Percentiles rank a stretch among this genome's conserved stretches.
These are phyloP conservation scores for Tinea semifulvella DNA, from an alignment of 2,888 invertebrate species.

Conservation along the genomic window DNA sequence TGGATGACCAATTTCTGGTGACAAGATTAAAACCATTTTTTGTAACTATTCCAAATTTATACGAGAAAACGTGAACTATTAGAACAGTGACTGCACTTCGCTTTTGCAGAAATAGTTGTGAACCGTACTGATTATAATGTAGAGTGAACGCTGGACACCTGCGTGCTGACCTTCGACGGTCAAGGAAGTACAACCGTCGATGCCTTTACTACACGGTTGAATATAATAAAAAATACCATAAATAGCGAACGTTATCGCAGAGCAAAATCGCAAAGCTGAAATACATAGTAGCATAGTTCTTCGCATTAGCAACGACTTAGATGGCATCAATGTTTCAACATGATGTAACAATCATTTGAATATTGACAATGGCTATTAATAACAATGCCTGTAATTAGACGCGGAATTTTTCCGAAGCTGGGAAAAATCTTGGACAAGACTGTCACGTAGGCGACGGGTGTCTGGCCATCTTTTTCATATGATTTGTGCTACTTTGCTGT, in stretches of 20 bases:
- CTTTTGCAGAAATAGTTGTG: not conserved
- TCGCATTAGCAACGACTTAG: conserved; percentile 2
- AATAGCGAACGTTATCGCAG: conserved; percentile 17
- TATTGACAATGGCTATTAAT: conserved; percentile 53
- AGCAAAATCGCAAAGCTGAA: conserved; percentile 14
- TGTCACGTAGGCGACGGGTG: conserved; percentile 15
- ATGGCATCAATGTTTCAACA: conserved; percentile 21
- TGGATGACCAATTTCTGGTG: not conserved
- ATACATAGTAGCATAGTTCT: conserved; percentile 2
- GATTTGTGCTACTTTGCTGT: conserved; percentile 16
- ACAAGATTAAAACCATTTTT: not conserved
- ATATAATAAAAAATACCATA: conserved; percentile 18
- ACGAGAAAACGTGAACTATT: too few relatives aligned
- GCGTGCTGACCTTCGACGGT: conserved; percentile 50
- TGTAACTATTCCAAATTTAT: too few relatives aligned
- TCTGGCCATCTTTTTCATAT: conserved; percentile 11
- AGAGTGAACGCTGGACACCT: conserved; percentile 20
- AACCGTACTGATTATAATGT: conserved; percentile 1
- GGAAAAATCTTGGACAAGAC: conserved; percentile 13
- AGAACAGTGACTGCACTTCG: not conserved
- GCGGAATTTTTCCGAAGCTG: conserved; percentile 27
- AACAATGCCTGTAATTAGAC: conserved; percentile 40
- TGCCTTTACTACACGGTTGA: conserved; percentile 46
- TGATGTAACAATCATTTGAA: conserved; percentile 40
- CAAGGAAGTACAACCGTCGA: conserved; percentile 57